A percentile compares a stretch with the other conserved stretches of the same genome.
Conservation (phyloP, 2,888 invertebrate species). For the Phasia obesa region DNA sequence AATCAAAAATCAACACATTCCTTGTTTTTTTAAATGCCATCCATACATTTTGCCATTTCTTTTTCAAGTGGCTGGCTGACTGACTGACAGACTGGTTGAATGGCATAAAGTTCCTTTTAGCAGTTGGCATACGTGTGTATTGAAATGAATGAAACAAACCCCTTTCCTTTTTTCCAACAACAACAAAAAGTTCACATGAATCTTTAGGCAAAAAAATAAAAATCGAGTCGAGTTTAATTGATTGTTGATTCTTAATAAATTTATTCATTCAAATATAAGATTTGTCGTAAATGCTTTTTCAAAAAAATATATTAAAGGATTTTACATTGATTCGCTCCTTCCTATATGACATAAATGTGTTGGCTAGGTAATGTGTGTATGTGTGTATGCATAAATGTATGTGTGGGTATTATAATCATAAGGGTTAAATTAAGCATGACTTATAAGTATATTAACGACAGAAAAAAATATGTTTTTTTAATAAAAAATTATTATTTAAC, state of each 20-base stretch:
- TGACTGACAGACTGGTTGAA: conserved; percentile 54
- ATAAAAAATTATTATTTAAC: conserved; percentile 64
- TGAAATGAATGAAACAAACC: conserved; percentile 44
- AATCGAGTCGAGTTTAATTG: conserved; percentile 53
- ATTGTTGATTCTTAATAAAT: conserved; percentile 64
- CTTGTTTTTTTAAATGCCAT: conserved; percentile 23
- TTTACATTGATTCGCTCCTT: conserved; percentile 7
- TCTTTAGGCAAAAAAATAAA: conserved; percentile 22
- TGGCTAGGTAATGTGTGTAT: neutral
- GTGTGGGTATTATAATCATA: too few species aligned
- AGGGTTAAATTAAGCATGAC: conserved; percentile 70
- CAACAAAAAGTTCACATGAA: conserved; percentile 59
- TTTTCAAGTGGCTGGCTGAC: conserved; percentile 56
- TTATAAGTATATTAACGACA: conserved; percentile 69
- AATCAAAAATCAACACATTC: conserved; percentile 34
- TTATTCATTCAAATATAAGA: conserved; percentile 47
- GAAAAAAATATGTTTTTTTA: conserved; percentile 62
- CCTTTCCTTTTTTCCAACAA: conserved; percentile 5
- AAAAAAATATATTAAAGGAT: conserved; percentile 19
- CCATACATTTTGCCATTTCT: conserved; percentile 52
- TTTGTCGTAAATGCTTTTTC: conserved; percentile 44
- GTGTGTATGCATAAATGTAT: neutral
- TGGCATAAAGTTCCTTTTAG: conserved; percentile 58
- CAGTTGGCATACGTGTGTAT: conserved; percentile 51
- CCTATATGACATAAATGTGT: neutral